Evolutionary conservation across 2,888 invertebrate genomes (phyloP), one percentile per base, ranked within the genome.

Genomic region (Asteroscopus sphinx): DNA sequence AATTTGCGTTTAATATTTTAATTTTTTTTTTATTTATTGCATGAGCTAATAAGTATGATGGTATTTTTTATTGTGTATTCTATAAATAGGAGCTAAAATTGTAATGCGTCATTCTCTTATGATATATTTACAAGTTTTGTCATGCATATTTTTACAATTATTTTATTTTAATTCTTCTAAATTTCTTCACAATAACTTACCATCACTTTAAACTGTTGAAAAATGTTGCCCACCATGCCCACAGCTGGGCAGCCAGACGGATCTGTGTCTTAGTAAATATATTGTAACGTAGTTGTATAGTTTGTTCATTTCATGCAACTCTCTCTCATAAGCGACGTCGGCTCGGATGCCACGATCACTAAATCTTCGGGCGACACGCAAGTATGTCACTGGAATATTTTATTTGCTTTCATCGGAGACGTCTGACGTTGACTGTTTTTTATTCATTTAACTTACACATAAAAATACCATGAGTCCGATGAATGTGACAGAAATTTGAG

Each of bases 271-370:
- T 67, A 67, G 67, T 58, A 48, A 67, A 57, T 67, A 73, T 69
- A 55, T 73, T 67, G 74, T 91, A 88, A 92, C 91, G 92, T 90
- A 91, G 92, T 87, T 89, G 88, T 90, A 91, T 92, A 94, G 93
- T 94, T 94, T 93, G 93, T 94, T 88, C 93, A 94, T 93, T 94
- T 94, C 93, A 94, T 94, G 93, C 93, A 93, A 93, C 93, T 94
- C 79, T 93, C 93, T 86, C 90, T 94, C 83, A 92, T 94, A 92
- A 93, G 88, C 90, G 93, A 94, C 88, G 89, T 89, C 85, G 92
- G 89, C 76, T 91, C 93, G 91, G 93, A 93, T 85, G 89, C 89
- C 82, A 87, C 91, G 72, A 86, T 90, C 85, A 91, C 93, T 83
- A 93, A 93, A 86, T 91, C 93, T 83, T 90, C 93, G 80, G 91